These are phyloP conservation scores for Busseola fusca DNA, from an alignment of 2,888 invertebrate genomes.

Conservation along the genomic window DNA sequence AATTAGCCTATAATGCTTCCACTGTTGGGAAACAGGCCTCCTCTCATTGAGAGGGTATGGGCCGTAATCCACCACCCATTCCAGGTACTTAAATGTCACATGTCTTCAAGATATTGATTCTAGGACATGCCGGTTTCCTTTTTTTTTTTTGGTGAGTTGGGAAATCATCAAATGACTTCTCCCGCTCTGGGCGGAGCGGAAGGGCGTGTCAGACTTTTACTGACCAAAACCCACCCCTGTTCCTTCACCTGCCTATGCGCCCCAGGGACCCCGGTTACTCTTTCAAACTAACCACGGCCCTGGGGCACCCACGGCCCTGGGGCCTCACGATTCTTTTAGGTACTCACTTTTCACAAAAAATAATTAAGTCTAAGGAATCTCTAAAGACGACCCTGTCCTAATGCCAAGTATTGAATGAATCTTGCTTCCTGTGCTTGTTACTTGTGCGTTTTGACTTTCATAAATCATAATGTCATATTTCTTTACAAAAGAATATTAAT, in stretches of 20 bases:
- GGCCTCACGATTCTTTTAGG: not conserved
- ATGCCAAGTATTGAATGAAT: conserved; percentile 26
- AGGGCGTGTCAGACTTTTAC: no score
- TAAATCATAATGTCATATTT: conserved; percentile 9
- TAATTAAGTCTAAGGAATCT: conserved; percentile 2
- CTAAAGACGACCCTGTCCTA: conserved; percentile 26
- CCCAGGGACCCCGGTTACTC: no score
- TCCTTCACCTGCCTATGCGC: no score
- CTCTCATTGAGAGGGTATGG: not conserved
- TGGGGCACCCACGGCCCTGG: no score
- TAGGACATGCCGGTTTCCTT: not conserved
- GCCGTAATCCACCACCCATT: not conserved
- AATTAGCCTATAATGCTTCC: not conserved
- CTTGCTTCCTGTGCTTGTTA: conserved; percentile 8
- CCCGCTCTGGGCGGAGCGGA: no score
- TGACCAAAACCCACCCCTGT: no score
- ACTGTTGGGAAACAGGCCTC: not conserved
- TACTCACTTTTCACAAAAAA: not conserved
- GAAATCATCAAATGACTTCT: no score
- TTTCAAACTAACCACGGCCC: no score
- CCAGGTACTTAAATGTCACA: not conserved
- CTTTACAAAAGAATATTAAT: not conserved
- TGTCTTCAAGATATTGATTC: not conserved
- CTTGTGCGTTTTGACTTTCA: not conserved
- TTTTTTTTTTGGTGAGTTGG: no score